Percentiles rank a stretch among this genome's conserved stretches.
Conservation (phyloP, 2,113 vertebrate species). For the Petrocephalus zakoni region DNA sequence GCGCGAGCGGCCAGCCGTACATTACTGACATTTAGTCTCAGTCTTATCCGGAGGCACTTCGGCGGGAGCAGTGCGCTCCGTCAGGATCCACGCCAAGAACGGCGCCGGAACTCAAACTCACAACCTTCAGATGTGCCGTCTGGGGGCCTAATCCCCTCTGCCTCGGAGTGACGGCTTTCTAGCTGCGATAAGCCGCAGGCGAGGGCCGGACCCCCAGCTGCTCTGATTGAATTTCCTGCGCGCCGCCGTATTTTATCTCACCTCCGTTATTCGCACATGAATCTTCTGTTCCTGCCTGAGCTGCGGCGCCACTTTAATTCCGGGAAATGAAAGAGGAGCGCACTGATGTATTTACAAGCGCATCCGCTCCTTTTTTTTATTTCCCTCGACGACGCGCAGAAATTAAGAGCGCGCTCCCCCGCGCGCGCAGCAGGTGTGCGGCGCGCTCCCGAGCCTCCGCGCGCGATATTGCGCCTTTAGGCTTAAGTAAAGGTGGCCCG, state of each 20-base stretch:
- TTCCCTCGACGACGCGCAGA: constrained; percentile 9
- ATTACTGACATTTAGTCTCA: constrained; percentile 3
- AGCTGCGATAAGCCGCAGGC: not conserved
- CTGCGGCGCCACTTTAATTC: not conserved
- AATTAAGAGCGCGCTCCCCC: constrained; percentile 3
- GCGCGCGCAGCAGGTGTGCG: not conserved
- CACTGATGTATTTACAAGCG: constrained; percentile 10
- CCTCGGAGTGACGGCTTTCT: not conserved
- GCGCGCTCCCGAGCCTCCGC: not conserved
- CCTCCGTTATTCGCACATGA: not conserved
- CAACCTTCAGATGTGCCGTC: not conserved
- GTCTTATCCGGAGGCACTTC: constrained; percentile 2
- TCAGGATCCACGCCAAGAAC: not conserved
- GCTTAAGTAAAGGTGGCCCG: constrained; percentile 16
- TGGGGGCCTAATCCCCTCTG: not conserved
- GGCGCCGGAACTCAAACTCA: not conserved
- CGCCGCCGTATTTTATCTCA: constrained; percentile 1
- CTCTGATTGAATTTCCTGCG: not conserved
- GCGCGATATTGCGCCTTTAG: constrained; percentile 12
- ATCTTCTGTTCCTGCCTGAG: not conserved
- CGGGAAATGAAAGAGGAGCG: constrained; percentile 3
- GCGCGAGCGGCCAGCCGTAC: not conserved
- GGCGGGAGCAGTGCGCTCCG: not conserved
- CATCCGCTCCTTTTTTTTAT: not conserved
- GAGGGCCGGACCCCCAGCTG: not conserved